Evolutionary conservation across 2,113 vertebrate species (phyloP), one percentile per base, ranked within the genome.

Genomic region (Takifugu bimaculatus): DNA sequence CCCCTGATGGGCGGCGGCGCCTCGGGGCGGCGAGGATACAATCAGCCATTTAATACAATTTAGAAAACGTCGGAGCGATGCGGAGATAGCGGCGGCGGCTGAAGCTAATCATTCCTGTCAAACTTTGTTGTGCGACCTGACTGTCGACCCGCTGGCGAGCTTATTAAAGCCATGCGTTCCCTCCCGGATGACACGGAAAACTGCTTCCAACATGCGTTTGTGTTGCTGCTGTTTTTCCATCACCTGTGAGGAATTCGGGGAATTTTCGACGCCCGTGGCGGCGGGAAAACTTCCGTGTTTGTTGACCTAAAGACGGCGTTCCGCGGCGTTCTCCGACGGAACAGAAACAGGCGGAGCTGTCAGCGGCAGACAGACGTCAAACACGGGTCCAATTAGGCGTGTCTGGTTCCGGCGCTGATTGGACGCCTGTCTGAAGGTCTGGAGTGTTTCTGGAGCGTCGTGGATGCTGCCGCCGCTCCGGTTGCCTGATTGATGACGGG

Each of bases 301-400:
- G 35, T 32, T 6, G 29, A 6, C 20, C 20, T 20, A 5, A 3
- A 1, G 29, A n/a, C 13, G 20, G 5, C 54, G 1, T 53, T 53
- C 15, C 2, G 47, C 13, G 6, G 0, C 2, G 47, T 15, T 15
- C 13, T 20, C 20, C 20, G 20, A 20, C 20, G 20, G 20, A 54
- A 27, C 25, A 52, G 45, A 64, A 13, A 39, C 15, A 74, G 56
- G 29, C 47, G 63, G 56, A 47, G 57, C 51, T 57, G 74, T 74
- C 63, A 74, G 66, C 13, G 11, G 47, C 55, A 6, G 55, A n/a
- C 3, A 25, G 26, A 53, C 71, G 64, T 67, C 73, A 66, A 52
- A 44, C 57, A 9, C 54, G 15, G 2, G 56, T 77, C 75, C 63
- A 78, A 67, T 81, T 73, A 70, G 49, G 13, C 26, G 49, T 7